Base-by-base conservation (phyloP, 2,113 vertebrate genomes). In the Hirundichthys speculiger region DNA sequence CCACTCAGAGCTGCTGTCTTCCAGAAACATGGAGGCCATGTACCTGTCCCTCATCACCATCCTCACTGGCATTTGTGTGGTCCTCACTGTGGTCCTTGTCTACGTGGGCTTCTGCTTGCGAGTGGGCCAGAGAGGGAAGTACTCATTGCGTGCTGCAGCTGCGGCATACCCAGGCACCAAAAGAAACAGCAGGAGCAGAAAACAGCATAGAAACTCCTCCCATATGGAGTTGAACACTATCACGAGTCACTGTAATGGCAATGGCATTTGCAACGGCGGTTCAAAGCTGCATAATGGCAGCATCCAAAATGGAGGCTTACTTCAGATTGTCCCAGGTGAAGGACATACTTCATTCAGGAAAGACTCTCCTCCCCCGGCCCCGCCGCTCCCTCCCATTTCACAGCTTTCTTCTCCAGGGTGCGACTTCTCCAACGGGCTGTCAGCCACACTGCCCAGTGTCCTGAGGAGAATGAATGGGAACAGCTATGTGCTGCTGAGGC, bases 401-500 rank as follows among this genome's bases (percentile, higher is more conserved):
- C 94, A 92, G 0, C 90, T 90, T n/a, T 88, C 94, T 0, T 74
- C 93, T 0, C 77, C 87, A 0, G 94, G 95, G 50, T 74, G 69
- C 5, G 69, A 82, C 83, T 94, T 96, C 58, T 88, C 94, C 83
- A 96, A 93, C 0, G 96, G 95, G 0, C 77, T 99, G 55, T 92
- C 93, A 0, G 91, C 93, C 25, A 92, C 95, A 0, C 86, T 98
- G 60, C 98, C 98, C 78, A 96, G 88, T 1, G 93, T 98, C 69
- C 91, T 99, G 54, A 91, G 96, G 67, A 96, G 96, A 84, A 97
- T 98, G 93, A 96, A 99, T 0, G 96, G 98, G 49, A 98, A 95
- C 91, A 98, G 95, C 89, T 99, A 99, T 22, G 89, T 99, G 88
- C 90, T 98, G 73, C 93, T 98, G 86, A 92, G 92, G 83, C 97